Percentiles rank a stretch among this genome's conserved stretches.
Conservation (phyloP, 2,888 invertebrate genomes). For the Hymenopus coronatus region DNA sequence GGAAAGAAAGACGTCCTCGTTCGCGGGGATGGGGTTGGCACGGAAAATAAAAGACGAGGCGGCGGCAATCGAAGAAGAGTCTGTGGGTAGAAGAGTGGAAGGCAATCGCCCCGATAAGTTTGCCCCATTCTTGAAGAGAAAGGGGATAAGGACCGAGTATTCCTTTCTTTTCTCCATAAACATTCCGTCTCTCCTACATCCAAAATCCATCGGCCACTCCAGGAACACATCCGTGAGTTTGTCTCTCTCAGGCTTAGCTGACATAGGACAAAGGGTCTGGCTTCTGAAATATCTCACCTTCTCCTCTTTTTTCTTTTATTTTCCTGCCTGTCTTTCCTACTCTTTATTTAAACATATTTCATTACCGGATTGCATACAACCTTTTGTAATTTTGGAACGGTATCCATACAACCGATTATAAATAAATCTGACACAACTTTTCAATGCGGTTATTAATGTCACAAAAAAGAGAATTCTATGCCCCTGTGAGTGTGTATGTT, state of each 20-base stretch:
- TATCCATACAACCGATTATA: too few relatives aligned
- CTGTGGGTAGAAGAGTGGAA: neutral
- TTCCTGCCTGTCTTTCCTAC: too few relatives aligned
- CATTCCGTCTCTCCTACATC: neutral
- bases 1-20: slow-evolving; percentile 1
- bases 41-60: slow-evolving; percentile 5
- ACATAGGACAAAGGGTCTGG: neutral
- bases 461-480: too few relatives aligned
- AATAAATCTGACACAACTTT: too few relatives aligned
- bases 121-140: neutral
- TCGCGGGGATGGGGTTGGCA: neutral
- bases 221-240: neutral
- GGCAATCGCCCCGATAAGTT: neutral
- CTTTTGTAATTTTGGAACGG: too few relatives aligned
- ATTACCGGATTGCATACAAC: too few relatives aligned
- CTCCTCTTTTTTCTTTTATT: too few relatives aligned
- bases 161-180: neutral
- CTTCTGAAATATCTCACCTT: neutral
- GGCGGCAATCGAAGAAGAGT: neutral
- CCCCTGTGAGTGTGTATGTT: too few relatives aligned
- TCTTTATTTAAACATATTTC: too few relatives aligned
- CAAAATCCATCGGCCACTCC: neutral
- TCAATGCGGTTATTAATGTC: too few relatives aligned
- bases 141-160: neutral
- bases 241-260: neutral